Percentiles rank a stretch among this genome's conserved stretches.
These are phyloP conservation scores for Phocides pigmalion DNA, from an alignment of 1,140 invertebrate species.

Conservation along the genomic window DNA sequence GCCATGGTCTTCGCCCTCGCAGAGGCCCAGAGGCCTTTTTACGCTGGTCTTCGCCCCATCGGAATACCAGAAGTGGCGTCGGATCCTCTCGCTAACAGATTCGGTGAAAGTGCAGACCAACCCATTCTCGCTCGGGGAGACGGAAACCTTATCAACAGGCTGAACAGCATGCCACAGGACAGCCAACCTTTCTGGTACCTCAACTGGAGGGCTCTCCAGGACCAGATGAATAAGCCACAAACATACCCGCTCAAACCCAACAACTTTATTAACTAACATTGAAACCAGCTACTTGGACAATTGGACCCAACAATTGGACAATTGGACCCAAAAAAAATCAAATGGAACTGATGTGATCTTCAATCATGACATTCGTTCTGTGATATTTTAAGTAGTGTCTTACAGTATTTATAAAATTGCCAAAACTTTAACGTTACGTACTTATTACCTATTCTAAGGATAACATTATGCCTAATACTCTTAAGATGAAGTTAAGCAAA, in stretches of 20 bases:
- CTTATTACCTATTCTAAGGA: not conserved
- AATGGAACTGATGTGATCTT: no score
- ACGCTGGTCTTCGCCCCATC: conserved; percentile 62
- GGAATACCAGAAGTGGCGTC: conserved; percentile 55
- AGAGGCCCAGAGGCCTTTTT: conserved; percentile 67
- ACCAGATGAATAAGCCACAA: conserved; percentile 62
- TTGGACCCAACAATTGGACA: no score
- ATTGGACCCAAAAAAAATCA: not conserved
- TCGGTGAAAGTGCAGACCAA: conserved; percentile 53
- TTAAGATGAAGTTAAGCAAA: not conserved
- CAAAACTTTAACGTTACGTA: not conserved
- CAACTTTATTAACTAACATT: conserved; percentile 41
- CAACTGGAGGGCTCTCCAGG: conserved; percentile 82
- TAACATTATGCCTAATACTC: not conserved
- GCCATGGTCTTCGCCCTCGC: conserved; percentile 39
- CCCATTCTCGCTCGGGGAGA: conserved; percentile 82
- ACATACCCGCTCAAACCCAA: conserved; percentile 56
- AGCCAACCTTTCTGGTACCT: conserved; percentile 85
- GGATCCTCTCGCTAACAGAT: conserved; percentile 52
- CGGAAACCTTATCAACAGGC: conserved; percentile 72
- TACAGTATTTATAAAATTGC: conserved; percentile 23
- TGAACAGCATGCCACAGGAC: conserved; percentile 82
- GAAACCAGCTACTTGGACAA: no score
- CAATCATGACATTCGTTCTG: no score
- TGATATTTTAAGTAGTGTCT: conserved; percentile 8